Conservation (phyloP, 2,113 vertebrate species). For the Hiodon tergisus region DNA sequence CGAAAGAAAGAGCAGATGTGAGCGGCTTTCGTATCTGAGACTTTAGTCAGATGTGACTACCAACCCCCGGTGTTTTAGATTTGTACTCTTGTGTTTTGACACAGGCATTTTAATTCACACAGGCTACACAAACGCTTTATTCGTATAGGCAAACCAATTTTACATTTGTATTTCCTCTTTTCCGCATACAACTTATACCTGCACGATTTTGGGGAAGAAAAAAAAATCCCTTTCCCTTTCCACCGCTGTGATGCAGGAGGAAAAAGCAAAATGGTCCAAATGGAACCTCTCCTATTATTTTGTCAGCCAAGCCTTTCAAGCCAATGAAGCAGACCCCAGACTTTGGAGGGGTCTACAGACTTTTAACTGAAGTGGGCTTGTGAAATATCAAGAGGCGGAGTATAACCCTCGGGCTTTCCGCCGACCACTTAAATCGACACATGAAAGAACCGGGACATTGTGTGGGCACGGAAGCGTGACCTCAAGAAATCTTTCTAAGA, state of each 20-base stretch:
- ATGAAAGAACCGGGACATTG: background rate
- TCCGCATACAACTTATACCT: background rate
- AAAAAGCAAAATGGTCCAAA: background rate
- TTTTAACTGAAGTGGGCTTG: background rate
- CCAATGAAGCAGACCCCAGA: background rate
- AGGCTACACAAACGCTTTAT: too few relatives aligned
- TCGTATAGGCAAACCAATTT: background rate
- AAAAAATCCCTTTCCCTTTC: background rate
- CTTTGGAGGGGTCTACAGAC: background rate
- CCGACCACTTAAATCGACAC: background rate
- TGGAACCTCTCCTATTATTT: background rate
- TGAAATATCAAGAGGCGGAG: slow-evolving; percentile 9
- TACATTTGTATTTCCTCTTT: background rate
- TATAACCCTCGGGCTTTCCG: background rate
- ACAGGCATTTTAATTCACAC: too few relatives aligned
- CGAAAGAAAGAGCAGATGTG: too few relatives aligned
- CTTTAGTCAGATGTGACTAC: too few relatives aligned
- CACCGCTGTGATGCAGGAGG: too few relatives aligned
- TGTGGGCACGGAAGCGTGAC: background rate
- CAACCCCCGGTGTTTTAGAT: too few relatives aligned
- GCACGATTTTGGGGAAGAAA: too few relatives aligned
- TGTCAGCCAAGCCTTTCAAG: slow-evolving; percentile 1
- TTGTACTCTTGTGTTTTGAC: too few relatives aligned
- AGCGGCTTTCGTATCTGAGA: too few relatives aligned
- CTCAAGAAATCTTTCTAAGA: slow-evolving; percentile 18